Percentiles rank a stretch among this genome's conserved stretches.
phyloP scores from a whole-genome alignment of 2,797 vertebrate genomes.

The Craterocephalus amniculus region DNA sequence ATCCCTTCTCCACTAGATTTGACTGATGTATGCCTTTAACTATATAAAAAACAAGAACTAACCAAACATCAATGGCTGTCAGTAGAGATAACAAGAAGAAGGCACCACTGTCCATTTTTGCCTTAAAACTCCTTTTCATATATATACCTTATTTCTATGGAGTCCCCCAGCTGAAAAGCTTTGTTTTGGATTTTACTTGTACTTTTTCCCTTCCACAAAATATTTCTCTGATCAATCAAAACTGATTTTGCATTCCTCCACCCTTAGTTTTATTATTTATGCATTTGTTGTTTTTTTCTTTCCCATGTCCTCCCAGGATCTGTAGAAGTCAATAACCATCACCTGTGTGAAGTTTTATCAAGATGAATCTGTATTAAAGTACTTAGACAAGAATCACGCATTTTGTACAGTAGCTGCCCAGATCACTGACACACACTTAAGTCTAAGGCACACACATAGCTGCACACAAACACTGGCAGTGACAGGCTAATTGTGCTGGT shows the following conservation, averaged over 20 bases:
- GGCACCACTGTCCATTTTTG: too few relatives aligned
- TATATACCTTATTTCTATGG: too few relatives aligned
- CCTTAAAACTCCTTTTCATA: too few relatives aligned
- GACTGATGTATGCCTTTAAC: neutral
- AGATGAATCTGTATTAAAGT: neutral
- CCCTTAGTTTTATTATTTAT: neutral
- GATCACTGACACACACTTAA: neutral
- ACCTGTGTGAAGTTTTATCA: neutral
- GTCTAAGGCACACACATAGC: neutral
- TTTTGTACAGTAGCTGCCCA: neutral
- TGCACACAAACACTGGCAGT: constrained; percentile 2
- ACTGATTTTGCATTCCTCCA: neutral
- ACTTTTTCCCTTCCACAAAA: neutral
- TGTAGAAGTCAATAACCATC: neutral
- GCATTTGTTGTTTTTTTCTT: neutral
- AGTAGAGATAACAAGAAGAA: neutral
- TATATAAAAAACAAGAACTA: too few relatives aligned
- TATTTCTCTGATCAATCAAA: neutral
- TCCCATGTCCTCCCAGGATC: neutral
- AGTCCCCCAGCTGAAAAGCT: neutral
- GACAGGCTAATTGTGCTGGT: constrained; percentile 31
- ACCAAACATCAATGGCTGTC: too few relatives aligned
- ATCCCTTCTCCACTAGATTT: too few relatives aligned
- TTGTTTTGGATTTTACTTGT: neutral
- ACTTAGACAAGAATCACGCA: neutral